Conservation (phyloP, 1,140 invertebrate genomes). For the Bombus impatiens region DNA sequence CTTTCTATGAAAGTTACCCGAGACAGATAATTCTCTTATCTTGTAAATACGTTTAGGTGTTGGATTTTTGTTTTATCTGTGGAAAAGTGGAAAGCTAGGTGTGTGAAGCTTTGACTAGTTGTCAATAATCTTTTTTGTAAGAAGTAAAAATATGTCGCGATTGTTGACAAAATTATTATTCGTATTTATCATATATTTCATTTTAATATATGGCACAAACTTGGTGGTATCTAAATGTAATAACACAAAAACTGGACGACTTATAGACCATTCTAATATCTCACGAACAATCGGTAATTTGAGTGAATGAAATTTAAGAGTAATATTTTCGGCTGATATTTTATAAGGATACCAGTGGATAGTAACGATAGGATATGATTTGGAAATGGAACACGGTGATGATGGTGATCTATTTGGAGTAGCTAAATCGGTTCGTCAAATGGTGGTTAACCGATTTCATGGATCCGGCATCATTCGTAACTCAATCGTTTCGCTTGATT, state of each 20-base stretch:
- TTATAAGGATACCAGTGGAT: background rate
- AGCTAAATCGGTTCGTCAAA: background rate
- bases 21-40: background rate
- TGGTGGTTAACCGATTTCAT: constrained; percentile 18
- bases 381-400: background rate
- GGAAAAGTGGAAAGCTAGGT: background rate
- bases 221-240: background rate
- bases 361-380: background rate
- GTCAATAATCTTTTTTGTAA: background rate
- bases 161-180: background rate
- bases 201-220: background rate
- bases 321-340: background rate
- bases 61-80: background rate
- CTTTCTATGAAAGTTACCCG: background rate
- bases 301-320: background rate
- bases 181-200: too few relatives aligned
- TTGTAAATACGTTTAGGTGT: background rate
- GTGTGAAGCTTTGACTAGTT: background rate
- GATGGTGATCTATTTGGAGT: background rate
- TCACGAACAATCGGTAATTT: background rate
- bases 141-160: background rate
- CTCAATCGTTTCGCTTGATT: constrained; percentile 35
- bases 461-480: background rate
- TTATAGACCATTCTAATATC: background rate
- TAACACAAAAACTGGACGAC: background rate